Base-by-base conservation (phyloP, 2,888 invertebrate genomes). In the Hoplodrina ambigua region DNA sequence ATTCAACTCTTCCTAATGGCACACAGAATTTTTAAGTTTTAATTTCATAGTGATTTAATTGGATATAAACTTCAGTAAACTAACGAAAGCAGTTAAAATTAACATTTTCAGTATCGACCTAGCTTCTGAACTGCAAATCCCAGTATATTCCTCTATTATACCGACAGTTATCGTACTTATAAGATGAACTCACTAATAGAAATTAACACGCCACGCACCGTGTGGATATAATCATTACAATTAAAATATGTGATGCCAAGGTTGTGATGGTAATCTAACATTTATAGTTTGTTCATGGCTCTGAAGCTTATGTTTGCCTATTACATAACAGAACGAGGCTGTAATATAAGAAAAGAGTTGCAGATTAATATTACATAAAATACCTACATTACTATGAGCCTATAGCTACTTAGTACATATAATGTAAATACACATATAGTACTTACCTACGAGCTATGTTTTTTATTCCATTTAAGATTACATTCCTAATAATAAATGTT, bases 281-380 rank as follows among this genome's bases (percentile, higher is more conserved):
- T 8, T 7, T 60, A 72, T 61, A 63, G n/a, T 55, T 61, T 61
- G 61, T 30, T 55, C 72, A 59, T 25, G 54, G 46, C 37, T 66
- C 19, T 62, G 62, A 54, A 60, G 59, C 46, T 54, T 72, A 49
- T 46, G 33, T 55, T 30, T 20, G 15, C 49, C 37, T 15, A 15
- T 20, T 30, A 41, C 20, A 55, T 19, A 17, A 64, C 17, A 33
- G 19, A 33, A 20, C 37, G n/a, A 72, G 30, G 20, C 30, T 20
- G 15, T 55, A 19, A 41, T 54, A 62, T 19, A 41, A n/a, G 13
- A 46, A 58, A 37, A 54, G 25, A 50, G 11, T 19, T 62, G n/a
- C 63, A 62, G 33, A 33, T 20, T 7, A 55, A 72, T 70, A 54
- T 54, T 20, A 55, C 30, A 41, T 54, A 20, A 8, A 44, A 0